phyloP scores from a whole-genome alignment of 1,140 invertebrate genomes.

The Drosophila simulans region DNA sequence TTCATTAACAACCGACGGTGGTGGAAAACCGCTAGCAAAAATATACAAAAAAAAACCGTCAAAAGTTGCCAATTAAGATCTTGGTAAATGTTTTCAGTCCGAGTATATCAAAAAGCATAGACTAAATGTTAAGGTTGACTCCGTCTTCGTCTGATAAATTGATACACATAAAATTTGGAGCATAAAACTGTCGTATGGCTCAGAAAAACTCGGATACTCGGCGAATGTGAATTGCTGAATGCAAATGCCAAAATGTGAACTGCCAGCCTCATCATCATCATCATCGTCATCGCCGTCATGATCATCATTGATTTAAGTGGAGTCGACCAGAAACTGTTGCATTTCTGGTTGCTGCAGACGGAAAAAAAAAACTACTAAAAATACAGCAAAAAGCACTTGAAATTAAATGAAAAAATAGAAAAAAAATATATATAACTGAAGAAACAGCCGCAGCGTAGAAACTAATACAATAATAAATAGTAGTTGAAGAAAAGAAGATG shows the following conservation, averaged over 20 bases:
- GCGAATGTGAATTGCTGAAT: slow-evolving; percentile 55
- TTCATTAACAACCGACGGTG: slow-evolving; percentile 59
- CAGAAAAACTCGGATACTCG: slow-evolving; percentile 17
- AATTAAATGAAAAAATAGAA: slow-evolving; percentile 46
- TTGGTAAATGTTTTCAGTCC: slow-evolving; percentile 54
- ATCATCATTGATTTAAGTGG: slow-evolving; percentile 73
- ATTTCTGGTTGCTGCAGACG: slow-evolving; percentile 50
- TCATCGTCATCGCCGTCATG: slow-evolving; percentile 36
- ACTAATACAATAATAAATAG: slow-evolving; percentile 52
- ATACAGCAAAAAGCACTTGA: slow-evolving; percentile 49
- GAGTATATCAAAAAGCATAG: slow-evolving; percentile 61
- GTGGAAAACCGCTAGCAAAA: slow-evolving; percentile 8
- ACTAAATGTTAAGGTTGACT: slow-evolving; percentile 81
- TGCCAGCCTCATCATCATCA: slow-evolving; percentile 38
- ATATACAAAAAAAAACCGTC: slow-evolving; percentile 31
- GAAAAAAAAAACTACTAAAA: slow-evolving; percentile 4
- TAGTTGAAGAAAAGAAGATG: slow-evolving; percentile 76
- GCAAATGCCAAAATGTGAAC: slow-evolving; percentile 81
- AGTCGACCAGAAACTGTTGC: slow-evolving; percentile 69
- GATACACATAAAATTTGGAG: slow-evolving; percentile 81
- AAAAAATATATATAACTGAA: slow-evolving; percentile 26
- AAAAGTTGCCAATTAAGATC: slow-evolving; percentile 78
- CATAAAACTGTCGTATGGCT: slow-evolving; percentile 71
- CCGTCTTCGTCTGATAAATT: slow-evolving; percentile 62
- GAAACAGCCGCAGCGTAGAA: slow-evolving; percentile 59